Percentiles rank a stretch among this genome's conserved stretches.
Evolutionary conservation across 37 sponge, comb jelly and placozoan species (phyloP).

Genomic region (Crambe crambe): DNA sequence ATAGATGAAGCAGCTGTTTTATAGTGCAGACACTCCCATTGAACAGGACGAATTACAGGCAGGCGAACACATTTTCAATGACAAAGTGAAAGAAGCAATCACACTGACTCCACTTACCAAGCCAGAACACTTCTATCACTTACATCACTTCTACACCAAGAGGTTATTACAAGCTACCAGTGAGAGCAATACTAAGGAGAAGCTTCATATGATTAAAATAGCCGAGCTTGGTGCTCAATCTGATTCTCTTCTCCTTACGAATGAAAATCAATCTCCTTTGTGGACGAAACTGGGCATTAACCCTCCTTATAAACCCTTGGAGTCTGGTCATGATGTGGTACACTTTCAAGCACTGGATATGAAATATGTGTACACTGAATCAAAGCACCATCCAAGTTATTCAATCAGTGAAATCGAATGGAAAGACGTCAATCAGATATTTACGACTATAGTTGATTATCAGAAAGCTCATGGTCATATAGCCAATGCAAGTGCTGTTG

Average conservation of each 20-base stretch:
- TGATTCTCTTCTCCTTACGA: slow-evolving; percentile 1
- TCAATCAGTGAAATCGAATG: neutral
- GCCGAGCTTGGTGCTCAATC: slow-evolving; percentile 16
- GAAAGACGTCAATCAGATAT: slow-evolving; percentile 6
- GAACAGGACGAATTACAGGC: slow-evolving; percentile 40
- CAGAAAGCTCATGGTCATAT: neutral
- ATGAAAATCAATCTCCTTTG: slow-evolving; percentile 28
- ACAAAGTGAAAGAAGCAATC: slow-evolving; percentile 5
- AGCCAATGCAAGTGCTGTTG: too few relatives aligned
- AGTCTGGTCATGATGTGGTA: neutral
- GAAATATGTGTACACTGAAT: slow-evolving; percentile 36
- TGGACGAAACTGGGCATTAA: slow-evolving; percentile 42
- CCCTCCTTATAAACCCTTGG: slow-evolving; percentile 9
- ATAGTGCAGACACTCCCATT: slow-evolving; percentile 11
- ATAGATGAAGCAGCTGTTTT: slow-evolving; percentile 44
- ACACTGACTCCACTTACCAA: slow-evolving; percentile 25
- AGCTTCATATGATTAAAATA: slow-evolving; percentile 20
- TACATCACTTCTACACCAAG: slow-evolving; percentile 23
- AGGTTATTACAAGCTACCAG: neutral
- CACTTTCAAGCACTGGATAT: slow-evolving; percentile 34
- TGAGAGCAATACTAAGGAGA: neutral
- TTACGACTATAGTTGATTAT: neutral
- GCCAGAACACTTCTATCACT: slow-evolving; percentile 50
- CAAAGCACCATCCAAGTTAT: slow-evolving; percentile 28
- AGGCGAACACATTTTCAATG: slow-evolving; percentile 37